Base-by-base conservation (phyloP, 23 tunicate species). In the Halocynthia roretzi region DNA sequence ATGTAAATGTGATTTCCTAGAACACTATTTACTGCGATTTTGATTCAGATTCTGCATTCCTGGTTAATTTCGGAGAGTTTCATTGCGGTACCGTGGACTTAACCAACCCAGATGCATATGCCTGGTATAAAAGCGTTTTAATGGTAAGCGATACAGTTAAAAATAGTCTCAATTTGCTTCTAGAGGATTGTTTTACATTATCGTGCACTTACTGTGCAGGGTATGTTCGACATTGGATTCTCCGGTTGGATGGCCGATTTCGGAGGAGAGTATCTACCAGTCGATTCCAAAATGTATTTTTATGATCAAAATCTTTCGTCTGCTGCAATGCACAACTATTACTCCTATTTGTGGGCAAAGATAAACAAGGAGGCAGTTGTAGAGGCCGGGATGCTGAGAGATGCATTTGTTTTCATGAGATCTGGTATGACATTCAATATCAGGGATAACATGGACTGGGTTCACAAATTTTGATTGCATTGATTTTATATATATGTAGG, bases 181-280 rank as follows among this genome's bases (percentile, higher is more conserved):
- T 4, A 31, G 44, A 31, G 44, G 63, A 67, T 2, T 67, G 31
- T n/a, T 21, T 67, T 15, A 11, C 71, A 67, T 21, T 17, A 17
- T 17, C 64, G 17, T 58, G 64, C 64, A 58, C 17, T 14, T 15
- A 58, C 64, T 58, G 17, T 66, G 56, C 77, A 92, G 98, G 87
- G 61, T 8, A 92, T 92, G 87, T 63, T 71, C 6, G 67, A 75
- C 50, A 18, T 92, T 6, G 98, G 98, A 64, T 92, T 92, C 57
- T 76, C 86, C 21, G 99, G 99, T 5, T 96, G 99, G 99, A 96
- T 96, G 99, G 99, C 99, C 0, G 99, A 96, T 55, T 96, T 96
- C 62, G 99, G 99, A 14, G 99, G 96, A 31, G 96, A 96, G 69
- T 86, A 90, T 58, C 64, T 92, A 21, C 91, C 98, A 14, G 87